A percentile compares a stretch with the other conserved stretches of the same genome.
phyloP scores from a whole-genome alignment of 2,797 vertebrate genomes.

The Urosaurus nigricauda region DNA sequence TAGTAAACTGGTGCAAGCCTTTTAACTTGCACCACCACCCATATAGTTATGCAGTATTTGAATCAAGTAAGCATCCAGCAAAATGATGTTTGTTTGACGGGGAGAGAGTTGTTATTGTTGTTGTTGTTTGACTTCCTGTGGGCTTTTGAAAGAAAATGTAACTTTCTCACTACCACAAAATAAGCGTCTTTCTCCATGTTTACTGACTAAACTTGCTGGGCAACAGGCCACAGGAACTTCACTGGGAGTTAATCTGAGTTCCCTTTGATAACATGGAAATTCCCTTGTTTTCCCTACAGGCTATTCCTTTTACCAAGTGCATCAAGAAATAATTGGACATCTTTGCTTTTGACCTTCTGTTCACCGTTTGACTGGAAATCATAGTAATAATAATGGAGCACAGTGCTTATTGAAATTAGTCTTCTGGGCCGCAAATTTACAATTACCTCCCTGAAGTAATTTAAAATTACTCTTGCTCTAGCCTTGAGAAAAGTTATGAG shows the following conservation, averaged over 20 bases:
- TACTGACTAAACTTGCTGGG: neutral
- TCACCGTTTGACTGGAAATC: conserved; percentile 15
- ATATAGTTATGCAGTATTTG: neutral
- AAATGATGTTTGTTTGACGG: neutral
- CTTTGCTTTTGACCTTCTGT: neutral
- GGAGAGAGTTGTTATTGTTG: neutral
- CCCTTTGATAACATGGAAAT: conserved; percentile 19
- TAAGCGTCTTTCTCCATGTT: neutral
- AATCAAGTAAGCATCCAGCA: neutral
- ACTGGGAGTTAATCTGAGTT: neutral
- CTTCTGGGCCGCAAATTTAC: neutral
- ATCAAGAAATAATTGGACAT: neutral
- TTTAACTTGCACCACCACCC: neutral
- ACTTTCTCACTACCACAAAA: neutral
- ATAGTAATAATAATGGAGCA: neutral
- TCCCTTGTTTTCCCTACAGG: neutral
- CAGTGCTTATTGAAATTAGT: neutral
- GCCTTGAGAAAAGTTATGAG: neutral
- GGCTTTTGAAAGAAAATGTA: neutral
- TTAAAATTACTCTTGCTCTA: neutral
- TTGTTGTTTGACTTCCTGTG: neutral
- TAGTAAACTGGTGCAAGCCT: neutral
- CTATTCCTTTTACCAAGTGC: neutral
- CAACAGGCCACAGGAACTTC: neutral
- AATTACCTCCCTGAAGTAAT: neutral